phyloP scores from a whole-genome alignment of 2,113 vertebrate species.

The Paracanthobrama guichenoti region DNA sequence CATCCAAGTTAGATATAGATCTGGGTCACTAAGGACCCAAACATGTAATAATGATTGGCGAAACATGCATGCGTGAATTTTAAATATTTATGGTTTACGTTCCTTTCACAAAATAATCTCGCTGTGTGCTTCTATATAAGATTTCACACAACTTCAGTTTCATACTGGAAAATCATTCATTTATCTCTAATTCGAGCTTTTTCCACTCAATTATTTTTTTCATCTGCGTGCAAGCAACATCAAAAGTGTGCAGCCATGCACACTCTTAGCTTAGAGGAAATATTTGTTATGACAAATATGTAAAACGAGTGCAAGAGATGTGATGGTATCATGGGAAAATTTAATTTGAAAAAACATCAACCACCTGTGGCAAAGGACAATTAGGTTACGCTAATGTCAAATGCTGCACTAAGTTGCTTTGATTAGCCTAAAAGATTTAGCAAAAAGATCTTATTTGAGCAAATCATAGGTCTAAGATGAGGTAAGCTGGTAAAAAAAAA shows the following conservation, averaged over 20 bases:
- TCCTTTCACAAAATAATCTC: not conserved
- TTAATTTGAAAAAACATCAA: not conserved
- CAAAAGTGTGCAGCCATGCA: not conserved
- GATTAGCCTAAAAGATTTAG: constrained; percentile 45
- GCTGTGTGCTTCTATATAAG: not conserved
- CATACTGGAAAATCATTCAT: not conserved
- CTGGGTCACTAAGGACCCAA: no score
- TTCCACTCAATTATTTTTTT: not conserved
- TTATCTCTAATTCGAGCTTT: not conserved
- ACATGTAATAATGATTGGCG: no score
- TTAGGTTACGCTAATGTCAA: constrained; percentile 39
- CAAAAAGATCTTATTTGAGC: constrained; percentile 16
- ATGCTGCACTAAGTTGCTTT: not conserved
- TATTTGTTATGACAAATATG: not conserved
- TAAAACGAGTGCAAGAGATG: not conserved
- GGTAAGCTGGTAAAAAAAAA: not conserved
- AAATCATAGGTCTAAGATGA: constrained; percentile 42
- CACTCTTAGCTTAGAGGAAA: not conserved
- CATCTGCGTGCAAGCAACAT: not conserved
- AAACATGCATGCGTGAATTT: no score
- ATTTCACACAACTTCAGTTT: no score
- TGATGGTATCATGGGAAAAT: constrained; percentile 47
- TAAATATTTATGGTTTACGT: no score
- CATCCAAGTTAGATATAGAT: no score
- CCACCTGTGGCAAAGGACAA: constrained; percentile 11